These are phyloP conservation scores for Rhagonycha lutea DNA, from an alignment of 2,888 invertebrate species.

Conservation along the genomic window DNA sequence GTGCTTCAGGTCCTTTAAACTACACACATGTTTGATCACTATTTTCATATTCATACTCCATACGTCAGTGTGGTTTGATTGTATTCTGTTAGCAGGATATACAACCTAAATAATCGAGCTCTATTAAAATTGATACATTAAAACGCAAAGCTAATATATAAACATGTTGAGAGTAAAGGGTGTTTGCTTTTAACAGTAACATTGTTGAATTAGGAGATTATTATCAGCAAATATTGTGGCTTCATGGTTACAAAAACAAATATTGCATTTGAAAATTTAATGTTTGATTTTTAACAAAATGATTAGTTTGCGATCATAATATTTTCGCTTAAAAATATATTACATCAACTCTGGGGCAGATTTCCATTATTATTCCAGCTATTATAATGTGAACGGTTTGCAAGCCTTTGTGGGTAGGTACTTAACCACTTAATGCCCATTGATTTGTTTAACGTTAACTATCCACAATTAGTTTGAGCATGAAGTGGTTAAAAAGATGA, in stretches of 20 bases:
- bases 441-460: too few species aligned
- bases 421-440: too few species aligned
- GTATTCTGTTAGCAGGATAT: background rate
- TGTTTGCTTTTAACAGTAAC: background rate
- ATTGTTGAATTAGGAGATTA: slow-evolving; percentile 2
- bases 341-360: too few species aligned
- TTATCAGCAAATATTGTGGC: background rate
- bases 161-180: background rate
- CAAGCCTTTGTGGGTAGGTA: too few species aligned
- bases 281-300: background rate
- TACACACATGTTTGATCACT: slow-evolving; percentile 15
- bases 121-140: background rate
- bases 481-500: too few species aligned
- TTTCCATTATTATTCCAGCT: too few species aligned
- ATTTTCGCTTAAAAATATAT: background rate
- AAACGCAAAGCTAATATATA: background rate
- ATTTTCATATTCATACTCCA: slow-evolving; percentile 1
- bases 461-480: too few species aligned
- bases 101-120: background rate
- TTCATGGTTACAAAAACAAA: background rate
- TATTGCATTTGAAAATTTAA: background rate
- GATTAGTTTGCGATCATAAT: background rate
- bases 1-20: slow-evolving; percentile 13
- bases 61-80: background rate
- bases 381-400: too few species aligned